Conservation (phyloP, 2,113 vertebrate species). For the Esox niger region DNA sequence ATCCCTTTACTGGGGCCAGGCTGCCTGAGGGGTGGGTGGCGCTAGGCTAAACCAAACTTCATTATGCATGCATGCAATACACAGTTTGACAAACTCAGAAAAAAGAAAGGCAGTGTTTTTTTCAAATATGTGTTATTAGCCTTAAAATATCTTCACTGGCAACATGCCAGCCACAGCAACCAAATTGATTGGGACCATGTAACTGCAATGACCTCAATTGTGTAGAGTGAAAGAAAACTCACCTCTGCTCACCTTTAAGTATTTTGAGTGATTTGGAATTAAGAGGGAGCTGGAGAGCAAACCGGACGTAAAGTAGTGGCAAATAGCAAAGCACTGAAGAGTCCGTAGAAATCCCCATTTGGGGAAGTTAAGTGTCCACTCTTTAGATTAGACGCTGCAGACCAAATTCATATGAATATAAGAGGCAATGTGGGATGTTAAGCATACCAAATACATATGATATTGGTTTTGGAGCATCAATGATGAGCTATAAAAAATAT, state of each 20-base stretch:
- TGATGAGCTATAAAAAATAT: too few relatives aligned
- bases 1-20: conserved; percentile 43
- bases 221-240: conserved; percentile 25
- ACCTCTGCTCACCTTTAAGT: conserved; percentile 30
- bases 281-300: conserved; percentile 34
- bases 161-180: not conserved
- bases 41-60: conserved; percentile 38
- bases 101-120: conserved; percentile 9
- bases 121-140: conserved; percentile 30
- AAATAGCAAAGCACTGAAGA: conserved; percentile 46
- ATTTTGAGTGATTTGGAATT: conserved; percentile 49
- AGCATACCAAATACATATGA: too few relatives aligned
- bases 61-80: conserved; percentile 57
- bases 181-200: conserved; percentile 4
- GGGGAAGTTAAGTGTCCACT: conserved; percentile 33
- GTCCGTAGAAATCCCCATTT: conserved; percentile 43
- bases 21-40: conserved; percentile 18
- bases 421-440: too few relatives aligned
- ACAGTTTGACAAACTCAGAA: conserved; percentile 21
- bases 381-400: conserved; percentile 38
- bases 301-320: conserved; percentile 37
- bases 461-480: too few relatives aligned
- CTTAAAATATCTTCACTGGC: conserved; percentile 25
- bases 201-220: conserved; percentile 12
- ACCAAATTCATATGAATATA: not conserved